These are phyloP conservation scores for Crotalus helleri DNA, from an alignment of 2,113 vertebrate species.

Conservation along the genomic window DNA sequence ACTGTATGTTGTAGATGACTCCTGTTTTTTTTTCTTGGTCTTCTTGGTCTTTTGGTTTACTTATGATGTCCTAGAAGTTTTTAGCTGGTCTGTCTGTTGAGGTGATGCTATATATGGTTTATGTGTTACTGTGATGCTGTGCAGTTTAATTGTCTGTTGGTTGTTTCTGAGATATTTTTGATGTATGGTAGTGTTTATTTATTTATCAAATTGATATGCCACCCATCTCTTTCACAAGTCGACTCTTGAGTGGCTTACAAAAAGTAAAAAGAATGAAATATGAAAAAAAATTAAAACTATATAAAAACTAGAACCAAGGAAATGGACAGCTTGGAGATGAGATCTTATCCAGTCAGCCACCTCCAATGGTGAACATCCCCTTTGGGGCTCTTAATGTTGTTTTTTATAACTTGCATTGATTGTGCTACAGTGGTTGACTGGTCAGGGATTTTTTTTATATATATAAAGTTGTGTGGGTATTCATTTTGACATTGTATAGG, in stretches of 20 bases:
- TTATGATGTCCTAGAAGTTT: not conserved
- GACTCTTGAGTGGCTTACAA: not conserved
- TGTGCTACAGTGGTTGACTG: not conserved
- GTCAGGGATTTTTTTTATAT: not conserved
- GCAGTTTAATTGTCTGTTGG: not conserved
- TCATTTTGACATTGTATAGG: not conserved
- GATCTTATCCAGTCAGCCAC: not conserved
- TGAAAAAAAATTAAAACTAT: not conserved
- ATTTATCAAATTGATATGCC: not conserved
- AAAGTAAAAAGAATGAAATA: not conserved
- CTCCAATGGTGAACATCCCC: not conserved
- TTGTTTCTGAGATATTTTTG: not conserved
- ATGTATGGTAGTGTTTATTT: not conserved
- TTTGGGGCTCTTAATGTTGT: not conserved
- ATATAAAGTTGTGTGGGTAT: not conserved
- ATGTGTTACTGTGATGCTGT: not conserved
- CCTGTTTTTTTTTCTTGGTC: too few species aligned
- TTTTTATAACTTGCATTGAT: not conserved
- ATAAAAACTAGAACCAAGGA: not conserved
- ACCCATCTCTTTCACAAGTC: not conserved
- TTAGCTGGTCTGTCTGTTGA: not conserved
- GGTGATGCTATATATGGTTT: not conserved
- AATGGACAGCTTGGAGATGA: not conserved
- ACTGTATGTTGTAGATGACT: not conserved
- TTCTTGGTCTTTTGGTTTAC: not conserved